Evolutionary conservation across 1,140 invertebrate species (phyloP), one percentile per base, ranked within the genome.

Genomic region (Cyclargus thomasi): DNA sequence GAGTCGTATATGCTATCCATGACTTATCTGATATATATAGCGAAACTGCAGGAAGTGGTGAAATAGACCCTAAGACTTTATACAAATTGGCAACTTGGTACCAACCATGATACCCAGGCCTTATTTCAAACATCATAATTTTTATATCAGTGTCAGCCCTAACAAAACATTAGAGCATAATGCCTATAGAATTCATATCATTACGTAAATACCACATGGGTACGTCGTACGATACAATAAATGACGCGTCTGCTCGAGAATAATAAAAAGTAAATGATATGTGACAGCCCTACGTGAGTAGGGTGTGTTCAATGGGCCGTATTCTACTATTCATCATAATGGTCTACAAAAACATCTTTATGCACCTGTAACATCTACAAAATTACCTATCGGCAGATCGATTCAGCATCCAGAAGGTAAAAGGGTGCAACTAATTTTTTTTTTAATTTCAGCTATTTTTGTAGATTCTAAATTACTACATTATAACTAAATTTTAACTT

Each of bases 201-300:
- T 59, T 59, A 59, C 55, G 55, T 59, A 59, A 20, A 20, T 59
- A 59, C 2, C 55, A 59, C 14, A 20, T 14, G 39, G 39, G 39
- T 59, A 21, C 55, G 20, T 21, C 11, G 39, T 59, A 21, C 55
- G 20, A 59, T 20, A 59, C 20, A 20, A 20, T 11, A 59, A 59
- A 20, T 21, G 55, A 59, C 7, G 17, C 17, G 55, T 59, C 18
- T 59, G 55, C 55, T 20, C 17, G 55, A 17, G 17, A 59, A 59
- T 11, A 59, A 59, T 20, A 59, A 59, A 59, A 59, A 59, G 55
- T 59, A 59, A 59, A 20, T 59, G 55, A 59, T 59, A 59, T 59
- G 55, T 59, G 18, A 20, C 55, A 59, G 17, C 20, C 55, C 17
- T 59, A 59, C 17, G 18, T 59, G 55, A 59, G 55, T 59, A 21